Conservation (phyloP, 1,140 invertebrate genomes). For the Whitmania pigra region DNA sequence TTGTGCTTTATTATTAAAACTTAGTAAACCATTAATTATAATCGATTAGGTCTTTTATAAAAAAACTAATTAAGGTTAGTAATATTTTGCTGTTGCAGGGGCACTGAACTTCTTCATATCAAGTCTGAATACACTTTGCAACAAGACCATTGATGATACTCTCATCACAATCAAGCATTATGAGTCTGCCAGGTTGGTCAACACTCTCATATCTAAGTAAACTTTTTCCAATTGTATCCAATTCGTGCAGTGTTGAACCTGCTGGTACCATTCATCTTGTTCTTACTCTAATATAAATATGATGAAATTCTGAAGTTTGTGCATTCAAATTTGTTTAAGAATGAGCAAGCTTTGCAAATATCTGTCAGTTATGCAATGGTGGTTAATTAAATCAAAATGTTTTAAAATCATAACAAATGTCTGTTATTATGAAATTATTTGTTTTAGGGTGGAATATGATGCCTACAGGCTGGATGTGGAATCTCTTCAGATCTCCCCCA, state of each 20-base stretch:
- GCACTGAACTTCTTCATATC: conserved; percentile 91
- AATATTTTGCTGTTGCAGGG: conserved; percentile 36
- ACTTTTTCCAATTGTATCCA: neutral
- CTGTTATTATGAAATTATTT: neutral
- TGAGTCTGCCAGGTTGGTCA: conserved; percentile 65
- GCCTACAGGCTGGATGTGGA: conserved; percentile 86
- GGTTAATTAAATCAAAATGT: too few species aligned
- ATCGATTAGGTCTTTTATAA: too few species aligned
- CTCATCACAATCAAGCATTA: conserved; percentile 81
- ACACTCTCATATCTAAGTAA: neutral
- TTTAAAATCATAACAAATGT: too few species aligned
- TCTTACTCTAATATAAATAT: neutral
- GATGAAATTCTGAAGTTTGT: too few species aligned
- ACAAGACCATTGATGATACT: conserved; percentile 93
- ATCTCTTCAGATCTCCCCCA: conserved; percentile 42
- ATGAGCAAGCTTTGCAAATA: too few species aligned
- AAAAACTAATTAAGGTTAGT: neutral
- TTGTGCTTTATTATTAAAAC: too few species aligned
- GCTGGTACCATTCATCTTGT: neutral
- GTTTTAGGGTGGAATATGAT: conserved; percentile 79
- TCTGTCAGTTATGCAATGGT: too few species aligned
- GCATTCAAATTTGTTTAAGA: too few species aligned
- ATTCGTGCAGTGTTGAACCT: neutral
- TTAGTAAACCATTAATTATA: too few species aligned
- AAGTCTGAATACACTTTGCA: conserved; percentile 82